phyloP scores from a whole-genome alignment of 2,113 vertebrate species.

The Phaethornis superciliosus region DNA sequence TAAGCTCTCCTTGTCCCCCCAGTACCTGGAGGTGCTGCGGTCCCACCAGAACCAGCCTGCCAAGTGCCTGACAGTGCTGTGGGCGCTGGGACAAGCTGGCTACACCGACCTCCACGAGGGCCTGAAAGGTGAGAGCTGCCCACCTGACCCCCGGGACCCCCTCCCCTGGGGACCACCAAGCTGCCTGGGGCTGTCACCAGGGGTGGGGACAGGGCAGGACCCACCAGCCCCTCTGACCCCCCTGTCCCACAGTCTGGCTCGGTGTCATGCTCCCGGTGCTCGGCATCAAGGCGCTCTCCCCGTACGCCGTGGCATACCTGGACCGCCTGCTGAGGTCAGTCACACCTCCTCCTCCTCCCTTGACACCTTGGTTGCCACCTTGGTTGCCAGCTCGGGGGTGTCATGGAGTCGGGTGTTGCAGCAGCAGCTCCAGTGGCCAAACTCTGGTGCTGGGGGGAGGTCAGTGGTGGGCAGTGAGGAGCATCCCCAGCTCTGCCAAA shows the following conservation, averaged over 20 bases:
- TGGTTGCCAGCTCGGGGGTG: no score
- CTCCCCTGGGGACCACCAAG: no score
- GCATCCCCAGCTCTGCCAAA: neutral
- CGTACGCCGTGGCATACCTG: conserved; percentile 90
- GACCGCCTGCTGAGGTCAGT: conserved; percentile 92
- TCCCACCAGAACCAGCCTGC: conserved; percentile 87
- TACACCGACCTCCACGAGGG: conserved; percentile 89
- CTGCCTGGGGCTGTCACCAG: no score
- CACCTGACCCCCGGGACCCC: no score
- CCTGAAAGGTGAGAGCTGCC: conserved; percentile 78
- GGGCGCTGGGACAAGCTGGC: conserved; percentile 92
- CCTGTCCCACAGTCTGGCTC: conserved; percentile 88
- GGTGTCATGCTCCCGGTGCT: conserved; percentile 94
- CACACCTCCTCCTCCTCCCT: no score
- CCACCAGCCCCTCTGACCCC: neutral
- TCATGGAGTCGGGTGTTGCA: neutral
- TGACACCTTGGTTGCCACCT: neutral
- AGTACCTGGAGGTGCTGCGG: conserved; percentile 92
- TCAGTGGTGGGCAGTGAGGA: neutral
- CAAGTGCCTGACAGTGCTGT: conserved; percentile 94
- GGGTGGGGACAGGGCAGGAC: no score
- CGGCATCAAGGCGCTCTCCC: conserved; percentile 89
- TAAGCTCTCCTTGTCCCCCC: fast-evolving
- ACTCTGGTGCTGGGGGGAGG: neutral
- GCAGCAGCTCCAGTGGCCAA: no score